Conservation (phyloP, 92 coral and sea anemone species). For the Phenganax stokvisi region DNA sequence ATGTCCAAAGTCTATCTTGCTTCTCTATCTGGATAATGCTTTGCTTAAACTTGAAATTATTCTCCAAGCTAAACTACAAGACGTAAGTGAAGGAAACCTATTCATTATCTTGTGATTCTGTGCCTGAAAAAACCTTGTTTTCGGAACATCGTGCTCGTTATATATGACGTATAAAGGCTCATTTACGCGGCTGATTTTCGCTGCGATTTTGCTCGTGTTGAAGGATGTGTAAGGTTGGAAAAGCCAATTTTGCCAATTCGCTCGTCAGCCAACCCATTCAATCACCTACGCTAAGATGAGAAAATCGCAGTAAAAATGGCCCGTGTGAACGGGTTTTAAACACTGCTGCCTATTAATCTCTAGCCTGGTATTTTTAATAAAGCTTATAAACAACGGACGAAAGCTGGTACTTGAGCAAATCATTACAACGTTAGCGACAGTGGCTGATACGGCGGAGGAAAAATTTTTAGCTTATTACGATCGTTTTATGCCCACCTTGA, state of each 20-base stretch:
- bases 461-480: conserved; percentile 79
- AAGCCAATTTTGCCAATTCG: no score
- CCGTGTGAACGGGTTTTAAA: not conserved
- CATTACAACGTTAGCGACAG: conserved; percentile 93
- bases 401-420: conserved; percentile 90
- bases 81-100: conserved; percentile 49
- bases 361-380: not conserved
- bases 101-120: no score
- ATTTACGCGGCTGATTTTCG: no score
- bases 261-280: no score
- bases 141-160: no score
- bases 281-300: no score
- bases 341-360: not conserved
- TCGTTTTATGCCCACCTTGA: conserved; percentile 91
- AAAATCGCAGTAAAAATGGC: no score
- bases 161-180: no score
- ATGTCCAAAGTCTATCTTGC: conserved; percentile 77
- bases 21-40: conserved; percentile 74
- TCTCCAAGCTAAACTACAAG: conserved; percentile 77
- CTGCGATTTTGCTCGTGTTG: no score
- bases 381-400: conserved; percentile 84
- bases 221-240: no score
- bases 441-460: conserved; percentile 97
- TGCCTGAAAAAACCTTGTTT: no score
- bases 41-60: conserved; percentile 78